Conservation (phyloP, 2,113 vertebrate genomes). For the Sylvilagus bachmani region DNA sequence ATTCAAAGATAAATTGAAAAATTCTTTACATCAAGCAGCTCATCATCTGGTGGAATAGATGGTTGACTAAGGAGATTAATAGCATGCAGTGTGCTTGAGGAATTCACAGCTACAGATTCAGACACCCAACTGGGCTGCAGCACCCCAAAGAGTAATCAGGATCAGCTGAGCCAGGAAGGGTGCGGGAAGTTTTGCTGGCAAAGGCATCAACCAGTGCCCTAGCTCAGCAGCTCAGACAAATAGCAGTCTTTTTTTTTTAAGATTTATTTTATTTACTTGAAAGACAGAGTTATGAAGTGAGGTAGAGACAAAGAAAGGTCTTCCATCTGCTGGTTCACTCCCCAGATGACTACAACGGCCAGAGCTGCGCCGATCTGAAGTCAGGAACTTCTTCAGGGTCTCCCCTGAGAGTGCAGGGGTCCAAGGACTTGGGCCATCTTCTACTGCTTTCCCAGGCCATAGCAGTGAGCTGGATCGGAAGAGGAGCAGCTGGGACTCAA, state of each 20-base stretch:
- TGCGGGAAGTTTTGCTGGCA: slow-evolving; percentile 12
- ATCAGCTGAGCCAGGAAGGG: not conserved
- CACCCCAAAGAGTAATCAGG: not conserved
- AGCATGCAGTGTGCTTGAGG: not conserved
- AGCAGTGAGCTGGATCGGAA: too few relatives aligned
- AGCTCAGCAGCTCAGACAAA: not conserved
- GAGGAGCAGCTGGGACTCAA: too few relatives aligned
- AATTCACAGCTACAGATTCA: slow-evolving; percentile 56
- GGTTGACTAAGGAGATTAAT: not conserved
- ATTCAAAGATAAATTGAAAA: slow-evolving; percentile 66
- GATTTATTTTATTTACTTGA: too few relatives aligned
- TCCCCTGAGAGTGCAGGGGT: too few relatives aligned
- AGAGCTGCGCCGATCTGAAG: too few relatives aligned
- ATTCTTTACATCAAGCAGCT: not conserved
- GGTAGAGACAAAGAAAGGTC: too few relatives aligned
- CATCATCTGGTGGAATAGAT: slow-evolving; percentile 30
- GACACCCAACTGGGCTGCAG: not conserved
- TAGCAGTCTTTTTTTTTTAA: not conserved
- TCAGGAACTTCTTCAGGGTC: too few relatives aligned
- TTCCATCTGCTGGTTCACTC: too few relatives aligned
- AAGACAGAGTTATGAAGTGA: too few relatives aligned
- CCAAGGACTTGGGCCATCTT: too few relatives aligned
- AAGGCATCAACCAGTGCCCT: not conserved
- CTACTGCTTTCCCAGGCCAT: too few relatives aligned
- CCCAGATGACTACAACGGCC: too few relatives aligned